These are phyloP conservation scores for Sinodicranocentrus sp. DNA, from an alignment of 2,888 invertebrate genomes.

Conservation along the genomic window DNA sequence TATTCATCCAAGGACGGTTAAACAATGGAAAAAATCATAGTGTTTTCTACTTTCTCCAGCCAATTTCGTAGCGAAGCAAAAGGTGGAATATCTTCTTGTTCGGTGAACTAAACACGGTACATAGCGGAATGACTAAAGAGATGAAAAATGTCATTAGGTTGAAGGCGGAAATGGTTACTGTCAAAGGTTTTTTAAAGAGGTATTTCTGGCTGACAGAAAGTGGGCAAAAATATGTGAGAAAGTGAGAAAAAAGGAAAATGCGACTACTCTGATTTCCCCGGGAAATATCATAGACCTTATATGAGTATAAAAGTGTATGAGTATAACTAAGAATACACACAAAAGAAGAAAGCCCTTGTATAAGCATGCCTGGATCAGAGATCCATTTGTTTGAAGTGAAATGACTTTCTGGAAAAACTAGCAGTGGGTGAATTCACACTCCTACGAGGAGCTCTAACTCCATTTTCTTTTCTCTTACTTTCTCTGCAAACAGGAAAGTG, in stretches of 20 bases:
- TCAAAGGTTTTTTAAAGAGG: neutral
- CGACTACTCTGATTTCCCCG: neutral
- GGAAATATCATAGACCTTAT: no score
- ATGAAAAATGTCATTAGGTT: conserved; percentile 25
- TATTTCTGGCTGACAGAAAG: neutral
- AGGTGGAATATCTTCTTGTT: no score
- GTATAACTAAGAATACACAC: no score
- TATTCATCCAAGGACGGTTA: conserved; percentile 10
- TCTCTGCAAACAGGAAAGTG: neutral
- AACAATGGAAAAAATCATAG: conserved; percentile 4
- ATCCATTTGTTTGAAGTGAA: neutral
- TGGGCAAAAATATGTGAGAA: neutral
- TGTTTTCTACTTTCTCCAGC: no score
- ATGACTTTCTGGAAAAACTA: neutral
- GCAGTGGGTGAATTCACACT: neutral
- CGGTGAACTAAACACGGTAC: no score
- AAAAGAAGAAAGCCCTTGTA: no score
- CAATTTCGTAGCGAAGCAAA: no score
- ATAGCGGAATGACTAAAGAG: conserved; percentile 6
- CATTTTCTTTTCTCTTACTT: no score
- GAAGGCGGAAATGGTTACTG: neutral
- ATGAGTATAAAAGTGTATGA: no score
- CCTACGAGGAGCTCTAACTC: neutral
- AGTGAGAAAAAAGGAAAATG: neutral
- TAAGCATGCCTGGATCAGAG: neutral